Conservation (phyloP, 2,113 vertebrate genomes). For the Excalfactoria chinensis region DNA sequence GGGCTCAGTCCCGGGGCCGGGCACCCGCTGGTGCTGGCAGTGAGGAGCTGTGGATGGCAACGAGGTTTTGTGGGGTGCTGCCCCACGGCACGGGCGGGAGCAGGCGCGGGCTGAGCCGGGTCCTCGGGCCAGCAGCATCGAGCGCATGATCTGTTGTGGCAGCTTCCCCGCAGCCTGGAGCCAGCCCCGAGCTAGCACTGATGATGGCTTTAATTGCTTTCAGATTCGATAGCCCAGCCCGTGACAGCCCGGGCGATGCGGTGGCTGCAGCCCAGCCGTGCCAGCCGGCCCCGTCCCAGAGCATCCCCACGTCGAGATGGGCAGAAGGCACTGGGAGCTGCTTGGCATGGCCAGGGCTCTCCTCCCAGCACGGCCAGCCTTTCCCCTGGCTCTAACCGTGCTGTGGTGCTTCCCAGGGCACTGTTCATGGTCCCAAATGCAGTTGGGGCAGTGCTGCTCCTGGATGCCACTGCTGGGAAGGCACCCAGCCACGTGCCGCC, state of each 20-base stretch:
- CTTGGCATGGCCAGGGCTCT: background rate
- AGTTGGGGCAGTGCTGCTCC: background rate
- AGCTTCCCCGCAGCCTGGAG: constrained; percentile 80
- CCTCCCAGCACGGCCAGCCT: background rate
- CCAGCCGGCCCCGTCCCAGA: background rate
- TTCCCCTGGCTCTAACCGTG: background rate
- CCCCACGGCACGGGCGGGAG: background rate
- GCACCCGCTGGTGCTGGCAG: background rate
- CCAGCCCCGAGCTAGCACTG: constrained; percentile 80
- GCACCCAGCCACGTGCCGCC: rapidly evolving
- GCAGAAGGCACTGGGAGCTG: background rate
- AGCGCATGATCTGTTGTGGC: constrained; percentile 80
- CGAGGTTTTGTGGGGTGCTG: background rate
- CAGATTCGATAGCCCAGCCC: constrained; percentile 75
- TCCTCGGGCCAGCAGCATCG: constrained; percentile 63
- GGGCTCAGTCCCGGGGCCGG: background rate
- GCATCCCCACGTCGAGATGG: background rate
- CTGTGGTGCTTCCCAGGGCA: rapidly evolving
- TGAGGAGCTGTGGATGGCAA: background rate
- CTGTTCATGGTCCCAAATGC: background rate
- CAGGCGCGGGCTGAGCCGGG: background rate
- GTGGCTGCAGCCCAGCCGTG: background rate
- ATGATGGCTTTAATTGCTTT: constrained; percentile 85
- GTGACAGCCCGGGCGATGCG: constrained; percentile 50
- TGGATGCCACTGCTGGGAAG: background rate